These are phyloP conservation scores for Proteles cristata DNA, from an alignment of 2,113 vertebrate genomes.

Conservation along the genomic window DNA sequence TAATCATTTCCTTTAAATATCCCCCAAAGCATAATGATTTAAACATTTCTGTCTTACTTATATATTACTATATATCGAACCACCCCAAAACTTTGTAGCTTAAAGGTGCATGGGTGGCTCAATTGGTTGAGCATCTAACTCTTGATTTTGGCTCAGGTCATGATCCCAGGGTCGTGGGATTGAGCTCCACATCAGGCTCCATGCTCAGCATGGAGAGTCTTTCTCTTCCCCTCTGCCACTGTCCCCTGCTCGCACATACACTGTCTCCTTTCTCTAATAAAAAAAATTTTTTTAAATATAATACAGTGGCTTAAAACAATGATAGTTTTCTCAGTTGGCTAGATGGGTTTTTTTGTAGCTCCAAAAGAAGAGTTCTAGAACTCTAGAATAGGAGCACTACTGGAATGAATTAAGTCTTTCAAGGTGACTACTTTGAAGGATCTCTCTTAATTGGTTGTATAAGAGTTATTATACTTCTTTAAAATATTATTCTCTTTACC, in stretches of 20 bases:
- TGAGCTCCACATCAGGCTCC: too few relatives aligned
- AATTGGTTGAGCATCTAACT: too few relatives aligned
- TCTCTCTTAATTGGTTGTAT: not conserved
- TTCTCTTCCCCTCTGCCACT: too few relatives aligned
- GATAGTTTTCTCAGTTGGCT: not conserved
- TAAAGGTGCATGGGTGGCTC: not conserved
- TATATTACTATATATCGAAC: not conserved
- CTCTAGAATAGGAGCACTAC: not conserved
- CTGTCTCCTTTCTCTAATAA: too few relatives aligned
- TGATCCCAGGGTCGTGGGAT: too few relatives aligned
- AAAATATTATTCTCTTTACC: not conserved
- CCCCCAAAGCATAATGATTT: not conserved
- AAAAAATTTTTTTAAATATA: too few relatives aligned
- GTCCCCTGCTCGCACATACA: too few relatives aligned
- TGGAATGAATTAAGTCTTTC: not conserved
- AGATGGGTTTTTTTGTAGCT: not conserved
- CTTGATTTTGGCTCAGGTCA: too few relatives aligned
- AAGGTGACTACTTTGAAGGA: not conserved
- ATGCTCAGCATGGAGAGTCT: too few relatives aligned
- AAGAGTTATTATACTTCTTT: constrained; percentile 9
- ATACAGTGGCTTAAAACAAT: not conserved
- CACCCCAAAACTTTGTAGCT: not conserved
- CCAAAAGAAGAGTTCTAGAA: constrained; percentile 4
- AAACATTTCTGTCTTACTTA: not conserved
- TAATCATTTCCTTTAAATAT: constrained; percentile 46